Evolutionary conservation across 2,797 vertebrate species (phyloP).

Genomic region (Podargus strigoides): DNA sequence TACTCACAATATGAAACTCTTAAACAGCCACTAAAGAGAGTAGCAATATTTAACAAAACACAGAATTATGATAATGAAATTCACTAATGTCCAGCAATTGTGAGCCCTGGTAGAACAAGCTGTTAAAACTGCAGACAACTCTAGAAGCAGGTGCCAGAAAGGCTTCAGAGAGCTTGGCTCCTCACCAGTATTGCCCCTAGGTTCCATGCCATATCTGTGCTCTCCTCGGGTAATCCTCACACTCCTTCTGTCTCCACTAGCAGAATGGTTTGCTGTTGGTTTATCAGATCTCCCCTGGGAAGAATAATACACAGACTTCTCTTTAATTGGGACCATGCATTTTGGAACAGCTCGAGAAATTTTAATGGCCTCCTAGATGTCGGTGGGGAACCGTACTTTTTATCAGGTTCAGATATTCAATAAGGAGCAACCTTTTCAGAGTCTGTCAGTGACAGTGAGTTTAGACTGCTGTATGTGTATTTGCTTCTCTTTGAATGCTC

Average conservation of each 20-base stretch:
- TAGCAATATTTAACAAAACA: neutral
- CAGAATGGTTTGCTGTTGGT: neutral
- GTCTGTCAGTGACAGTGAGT: slow-evolving; percentile 41
- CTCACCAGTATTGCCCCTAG: neutral
- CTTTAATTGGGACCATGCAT: slow-evolving; percentile 40
- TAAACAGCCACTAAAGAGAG: neutral
- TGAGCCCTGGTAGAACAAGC: neutral
- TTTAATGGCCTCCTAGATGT: slow-evolving; percentile 67
- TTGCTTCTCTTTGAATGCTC: slow-evolving; percentile 23
- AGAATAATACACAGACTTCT: slow-evolving; percentile 39
- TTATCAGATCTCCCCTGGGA: neutral
- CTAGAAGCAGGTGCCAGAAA: neutral
- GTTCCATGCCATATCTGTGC: neutral
- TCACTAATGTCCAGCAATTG: neutral
- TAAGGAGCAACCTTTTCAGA: slow-evolving; percentile 50
- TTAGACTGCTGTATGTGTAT: slow-evolving; percentile 43
- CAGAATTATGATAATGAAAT: neutral
- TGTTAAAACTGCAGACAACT: neutral
- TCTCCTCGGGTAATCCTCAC: neutral
- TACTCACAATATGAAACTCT: neutral
- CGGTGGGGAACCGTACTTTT: slow-evolving; percentile 51
- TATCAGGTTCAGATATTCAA: slow-evolving; percentile 60
- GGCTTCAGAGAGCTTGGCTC: neutral
- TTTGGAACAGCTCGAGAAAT: slow-evolving; percentile 59
- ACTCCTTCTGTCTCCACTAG: neutral